A percentile compares a stretch with the other conserved stretches of the same genome.
These are phyloP conservation scores for Zaprionus davidi DNA, from an alignment of 1,140 invertebrate species.

Conservation along the genomic window DNA sequence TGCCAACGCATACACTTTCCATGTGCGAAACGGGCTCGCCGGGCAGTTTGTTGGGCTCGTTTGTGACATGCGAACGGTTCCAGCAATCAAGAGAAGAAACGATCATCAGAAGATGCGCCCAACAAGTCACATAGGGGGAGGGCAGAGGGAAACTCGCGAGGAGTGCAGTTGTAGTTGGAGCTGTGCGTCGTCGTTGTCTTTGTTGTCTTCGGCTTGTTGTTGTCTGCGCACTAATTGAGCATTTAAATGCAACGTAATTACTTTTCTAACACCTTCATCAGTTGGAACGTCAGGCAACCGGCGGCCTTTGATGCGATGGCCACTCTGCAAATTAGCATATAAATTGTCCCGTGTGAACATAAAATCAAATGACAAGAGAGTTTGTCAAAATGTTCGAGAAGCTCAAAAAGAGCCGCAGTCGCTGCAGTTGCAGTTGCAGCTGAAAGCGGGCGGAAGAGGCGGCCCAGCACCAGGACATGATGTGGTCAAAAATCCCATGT, in stretches of 20 bases:
- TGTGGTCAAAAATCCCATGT: constrained; percentile 55
- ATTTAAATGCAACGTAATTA: constrained; percentile 82
- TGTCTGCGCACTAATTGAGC: constrained; percentile 79
- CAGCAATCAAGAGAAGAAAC: constrained; percentile 61
- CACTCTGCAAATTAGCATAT: constrained; percentile 81
- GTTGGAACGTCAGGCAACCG: constrained; percentile 63
- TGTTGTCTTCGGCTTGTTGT: constrained; percentile 11
- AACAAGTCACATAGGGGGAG: neutral
- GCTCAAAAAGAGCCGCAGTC: constrained; percentile 42
- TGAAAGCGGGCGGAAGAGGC: constrained; percentile 24
- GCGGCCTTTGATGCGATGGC: constrained; percentile 75
- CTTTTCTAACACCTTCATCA: constrained; percentile 81
- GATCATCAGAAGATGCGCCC: constrained; percentile 27
- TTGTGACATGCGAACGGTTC: constrained; percentile 76
- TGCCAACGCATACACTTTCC: neutral
- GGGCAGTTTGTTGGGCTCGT: constrained; percentile 61
- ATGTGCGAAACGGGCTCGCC: constrained; percentile 29
- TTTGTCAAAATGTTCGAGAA: constrained; percentile 68
- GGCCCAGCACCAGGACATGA: constrained; percentile 60
- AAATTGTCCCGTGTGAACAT: constrained; percentile 83
- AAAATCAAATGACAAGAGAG: constrained; percentile 81
- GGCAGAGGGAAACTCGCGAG: neutral
- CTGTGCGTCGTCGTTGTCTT: constrained; percentile 27
- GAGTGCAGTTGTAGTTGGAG: neutral
- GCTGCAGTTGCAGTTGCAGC: neutral